These are phyloP conservation scores for Pempheris klunzingeri DNA, from an alignment of 2,797 vertebrate genomes.

Conservation along the genomic window DNA sequence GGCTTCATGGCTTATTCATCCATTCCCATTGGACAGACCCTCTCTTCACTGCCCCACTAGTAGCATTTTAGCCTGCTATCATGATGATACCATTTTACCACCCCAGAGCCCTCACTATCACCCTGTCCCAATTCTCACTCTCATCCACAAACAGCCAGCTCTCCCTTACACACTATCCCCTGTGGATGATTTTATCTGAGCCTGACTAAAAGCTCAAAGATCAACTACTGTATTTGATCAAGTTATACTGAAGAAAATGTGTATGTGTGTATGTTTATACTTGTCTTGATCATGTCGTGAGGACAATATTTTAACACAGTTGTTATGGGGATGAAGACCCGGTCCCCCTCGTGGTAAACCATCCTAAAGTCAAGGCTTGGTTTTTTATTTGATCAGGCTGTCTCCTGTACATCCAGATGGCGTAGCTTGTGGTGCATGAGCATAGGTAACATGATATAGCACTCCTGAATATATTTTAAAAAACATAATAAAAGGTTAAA, in stretches of 20 bases:
- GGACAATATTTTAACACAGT: slow-evolving; percentile 16
- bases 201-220: slow-evolving; percentile 66
- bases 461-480: too few relatives aligned
- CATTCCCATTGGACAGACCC: slow-evolving; percentile 57
- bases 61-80: slow-evolving; percentile 66
- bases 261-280: slow-evolving; percentile 4
- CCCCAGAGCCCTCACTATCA: slow-evolving; percentile 48
- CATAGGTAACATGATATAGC: too few relatives aligned
- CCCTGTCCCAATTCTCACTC: slow-evolving; percentile 55
- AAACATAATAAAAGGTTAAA: too few relatives aligned
- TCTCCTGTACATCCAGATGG: too few relatives aligned
- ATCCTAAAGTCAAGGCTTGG: not conserved
- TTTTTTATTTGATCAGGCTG: too few relatives aligned
- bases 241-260: slow-evolving; percentile 30
- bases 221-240: slow-evolving; percentile 67
- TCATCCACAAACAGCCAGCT: slow-evolving; percentile 48
- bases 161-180: slow-evolving; percentile 56
- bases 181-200: slow-evolving; percentile 59
- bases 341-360: not conserved
- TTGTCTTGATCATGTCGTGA: slow-evolving; percentile 9
- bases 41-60: slow-evolving; percentile 63
- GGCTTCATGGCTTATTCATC: slow-evolving; percentile 72
- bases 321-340: not conserved
- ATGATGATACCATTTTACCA: slow-evolving; percentile 59
- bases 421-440: too few relatives aligned